Conservation (phyloP, 2,888 invertebrate genomes). For the Aproaerema taeniolella region DNA sequence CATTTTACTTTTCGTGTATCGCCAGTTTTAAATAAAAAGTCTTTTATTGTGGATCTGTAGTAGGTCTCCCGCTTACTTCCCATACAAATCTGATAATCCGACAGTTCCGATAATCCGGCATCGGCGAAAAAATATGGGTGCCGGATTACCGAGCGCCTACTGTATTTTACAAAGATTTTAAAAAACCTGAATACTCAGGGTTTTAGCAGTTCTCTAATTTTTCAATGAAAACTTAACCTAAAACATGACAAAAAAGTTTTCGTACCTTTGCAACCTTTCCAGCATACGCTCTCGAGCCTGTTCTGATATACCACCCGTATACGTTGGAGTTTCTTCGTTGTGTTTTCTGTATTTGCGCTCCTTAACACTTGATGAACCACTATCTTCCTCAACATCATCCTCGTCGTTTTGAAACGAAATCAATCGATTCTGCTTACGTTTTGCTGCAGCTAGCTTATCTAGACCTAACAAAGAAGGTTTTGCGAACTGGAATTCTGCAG, state of each 20-base stretch:
- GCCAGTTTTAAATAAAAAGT: no score
- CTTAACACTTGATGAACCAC: constrained; percentile 33
- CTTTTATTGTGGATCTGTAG: no score
- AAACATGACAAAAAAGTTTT: constrained; percentile 5
- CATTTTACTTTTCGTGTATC: no score
- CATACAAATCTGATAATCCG: no score
- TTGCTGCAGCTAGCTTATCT: constrained; percentile 89
- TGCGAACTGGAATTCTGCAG: constrained; percentile 85
- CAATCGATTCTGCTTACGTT: constrained; percentile 81
- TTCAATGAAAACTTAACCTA: not conserved
- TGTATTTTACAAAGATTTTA: no score
- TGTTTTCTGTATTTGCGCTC: constrained; percentile 85
- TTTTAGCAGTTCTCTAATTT: no score
- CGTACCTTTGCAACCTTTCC: constrained; percentile 77
- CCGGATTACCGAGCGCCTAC: no score
- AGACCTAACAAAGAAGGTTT: constrained; percentile 87
- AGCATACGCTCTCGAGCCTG: constrained; percentile 85
- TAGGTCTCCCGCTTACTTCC: no score
- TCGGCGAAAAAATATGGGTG: no score
- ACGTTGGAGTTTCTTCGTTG: constrained; percentile 93
- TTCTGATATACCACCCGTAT: constrained; percentile 94
- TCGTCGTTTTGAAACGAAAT: constrained; percentile 80
- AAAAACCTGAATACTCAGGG: no score
- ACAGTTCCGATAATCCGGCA: no score
- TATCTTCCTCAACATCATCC: constrained; percentile 35